Base-by-base conservation (phyloP, 2,797 vertebrate genomes). In the Brachyalestes nurse region DNA sequence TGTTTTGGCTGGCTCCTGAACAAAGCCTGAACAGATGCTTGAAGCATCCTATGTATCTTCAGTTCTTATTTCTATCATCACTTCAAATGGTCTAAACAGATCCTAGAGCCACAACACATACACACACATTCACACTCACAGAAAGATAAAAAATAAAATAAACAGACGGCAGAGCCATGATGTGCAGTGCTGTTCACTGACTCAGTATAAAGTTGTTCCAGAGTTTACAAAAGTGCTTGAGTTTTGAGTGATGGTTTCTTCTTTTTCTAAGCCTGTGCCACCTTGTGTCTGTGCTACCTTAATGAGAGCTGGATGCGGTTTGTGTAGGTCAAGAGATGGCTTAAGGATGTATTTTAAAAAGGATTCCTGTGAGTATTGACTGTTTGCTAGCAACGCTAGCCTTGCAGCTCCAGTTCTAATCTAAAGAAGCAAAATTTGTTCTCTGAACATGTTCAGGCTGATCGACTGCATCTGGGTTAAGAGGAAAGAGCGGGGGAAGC, bases 1-100 rank as follows among this genome's bases (percentile, higher is more conserved):
- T 84, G 86, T 87, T 88, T 85, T 72, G 78, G 84, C 87, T 82
- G 78, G 78, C 66, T 81, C 66, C 70, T 72, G 75, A 82, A 86
- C 71, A 87, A 87, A 78, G 62, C 69, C 28, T 10, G 67, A 89
- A 76, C 87, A 91, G 88, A 91, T 89, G 83, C 78, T 80, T 79
- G 13, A 79, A 85, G 82, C 81, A 83, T 83, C 73, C 61, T 79
- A 85, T 82, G 80, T 78, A 84, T 80, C 78, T 84, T 87, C 58
- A 84, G 75, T 82, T 86, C 67, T 23, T 74, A 73, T 86, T 84
- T 88, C 67, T 80, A 75, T 87, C 72, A 81, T 49, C 55, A 82
- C 72, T 86, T 84, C 65, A 88, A 85, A 77, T 61, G 69, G 45
- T 72, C 10, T 40, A 83, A 79, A 76, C 72, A 79, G 25, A 79